Evolutionary conservation across 2,113 vertebrate species (phyloP).

Genomic region (Microcebus ravelobensis): DNA sequence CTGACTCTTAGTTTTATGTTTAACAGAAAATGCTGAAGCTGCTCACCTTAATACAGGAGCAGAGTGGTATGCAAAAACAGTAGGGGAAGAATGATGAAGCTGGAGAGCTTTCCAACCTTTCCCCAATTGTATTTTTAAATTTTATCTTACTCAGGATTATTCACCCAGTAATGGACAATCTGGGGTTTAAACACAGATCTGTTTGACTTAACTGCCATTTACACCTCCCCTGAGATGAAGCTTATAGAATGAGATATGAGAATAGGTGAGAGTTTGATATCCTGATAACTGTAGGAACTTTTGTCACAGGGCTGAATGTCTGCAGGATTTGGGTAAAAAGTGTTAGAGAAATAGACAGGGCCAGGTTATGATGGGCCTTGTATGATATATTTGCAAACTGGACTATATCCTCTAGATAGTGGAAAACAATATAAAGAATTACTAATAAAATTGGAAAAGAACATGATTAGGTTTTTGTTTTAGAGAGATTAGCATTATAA

Average conservation of each 20-base stretch:
- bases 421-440: neutral
- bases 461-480: neutral
- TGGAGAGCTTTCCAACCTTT: neutral
- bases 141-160: conserved; percentile 26
- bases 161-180: neutral
- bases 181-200: conserved; percentile 19
- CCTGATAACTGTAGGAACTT: neutral
- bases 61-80: neutral
- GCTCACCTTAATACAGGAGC: neutral
- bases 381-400: neutral
- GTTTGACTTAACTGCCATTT: conserved; percentile 22
- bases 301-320: neutral
- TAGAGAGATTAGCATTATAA: neutral
- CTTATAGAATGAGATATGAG: neutral
- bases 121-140: neutral
- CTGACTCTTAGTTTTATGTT: conserved; percentile 41
- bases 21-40: conserved; percentile 6
- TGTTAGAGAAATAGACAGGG: neutral
- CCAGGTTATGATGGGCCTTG: neutral
- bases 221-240: neutral
- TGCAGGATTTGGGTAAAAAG: neutral
- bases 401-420: neutral
- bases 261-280: neutral
- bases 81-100: neutral
- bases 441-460: neutral